A percentile compares a stretch with the other conserved stretches of the same genome.
phyloP scores from a whole-genome alignment of 2,113 vertebrate species.

The Pygoscelis antarcticus region DNA sequence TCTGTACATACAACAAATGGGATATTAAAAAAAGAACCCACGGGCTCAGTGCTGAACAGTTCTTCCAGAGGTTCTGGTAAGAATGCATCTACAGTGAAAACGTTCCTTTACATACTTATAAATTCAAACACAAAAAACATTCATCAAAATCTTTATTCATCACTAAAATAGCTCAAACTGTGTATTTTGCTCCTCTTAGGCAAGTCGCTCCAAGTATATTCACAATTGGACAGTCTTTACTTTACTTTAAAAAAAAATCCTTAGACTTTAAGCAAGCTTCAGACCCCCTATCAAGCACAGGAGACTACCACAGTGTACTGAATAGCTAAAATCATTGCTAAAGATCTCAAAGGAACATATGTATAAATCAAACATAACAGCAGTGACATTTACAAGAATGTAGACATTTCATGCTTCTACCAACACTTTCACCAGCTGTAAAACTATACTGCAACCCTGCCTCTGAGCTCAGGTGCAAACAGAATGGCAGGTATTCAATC shows the following conservation, averaged over 20 bases:
- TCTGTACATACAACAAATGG: neutral
- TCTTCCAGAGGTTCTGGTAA: neutral
- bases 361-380: neutral
- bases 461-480: neutral
- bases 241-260: neutral
- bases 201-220: neutral
- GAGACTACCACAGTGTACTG: neutral
- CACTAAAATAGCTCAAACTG: neutral
- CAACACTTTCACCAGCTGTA: neutral
- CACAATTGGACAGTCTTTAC: neutral
- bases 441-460: neutral
- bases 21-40: neutral
- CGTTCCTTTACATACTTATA: fast-evolving
- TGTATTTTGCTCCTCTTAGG: neutral
- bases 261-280: neutral
- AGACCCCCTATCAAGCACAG: neutral
- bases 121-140: neutral
- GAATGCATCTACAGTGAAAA: neutral
- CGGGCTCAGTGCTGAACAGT: neutral
- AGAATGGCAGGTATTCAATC: neutral
- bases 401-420: neutral
- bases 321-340: neutral
- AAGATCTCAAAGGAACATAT: neutral
- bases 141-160: neutral
- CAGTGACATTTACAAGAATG: conserved; percentile 2